phyloP scores from a whole-genome alignment of 2,888 invertebrate genomes.

The Stenichneumon culpator region DNA sequence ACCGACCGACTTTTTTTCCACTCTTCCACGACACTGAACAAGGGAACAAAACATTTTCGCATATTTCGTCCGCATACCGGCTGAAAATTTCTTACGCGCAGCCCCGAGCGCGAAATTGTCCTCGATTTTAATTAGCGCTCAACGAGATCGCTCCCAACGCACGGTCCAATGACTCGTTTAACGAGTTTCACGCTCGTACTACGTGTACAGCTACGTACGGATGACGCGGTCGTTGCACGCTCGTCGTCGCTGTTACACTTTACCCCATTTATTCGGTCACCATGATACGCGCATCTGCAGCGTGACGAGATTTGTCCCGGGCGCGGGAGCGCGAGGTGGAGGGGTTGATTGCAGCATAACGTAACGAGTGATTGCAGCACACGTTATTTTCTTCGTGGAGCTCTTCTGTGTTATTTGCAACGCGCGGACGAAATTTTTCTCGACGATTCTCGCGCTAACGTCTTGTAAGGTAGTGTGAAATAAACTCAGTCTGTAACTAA shows the following conservation, averaged over 20 bases:
- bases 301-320: conserved; percentile 37
- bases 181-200: conserved; percentile 49
- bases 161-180: conserved; percentile 66
- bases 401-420: too few species aligned
- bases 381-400: too few species aligned
- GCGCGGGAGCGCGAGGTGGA: not conserved
- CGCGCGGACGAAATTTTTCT: too few species aligned
- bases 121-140: conserved; percentile 66
- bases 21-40: too few species aligned
- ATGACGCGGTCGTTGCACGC: conserved; percentile 31
- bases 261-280: conserved; percentile 54
- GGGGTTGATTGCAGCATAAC: too few species aligned
- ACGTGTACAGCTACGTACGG: conserved; percentile 9
- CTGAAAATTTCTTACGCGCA: conserved; percentile 20
- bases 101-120: conserved; percentile 58
- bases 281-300: conserved; percentile 31
- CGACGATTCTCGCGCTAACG: too few species aligned
- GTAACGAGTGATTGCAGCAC: too few species aligned
- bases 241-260: conserved; percentile 36
- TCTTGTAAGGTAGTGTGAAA: too few species aligned
- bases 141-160: conserved; percentile 60
- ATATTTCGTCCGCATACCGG: not conserved
- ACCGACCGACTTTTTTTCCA: not conserved
- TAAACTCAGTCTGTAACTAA: too few species aligned
- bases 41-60: not conserved